Evolutionary conservation across 2,888 invertebrate genomes (phyloP).

Genomic region (Molanna angustata): DNA sequence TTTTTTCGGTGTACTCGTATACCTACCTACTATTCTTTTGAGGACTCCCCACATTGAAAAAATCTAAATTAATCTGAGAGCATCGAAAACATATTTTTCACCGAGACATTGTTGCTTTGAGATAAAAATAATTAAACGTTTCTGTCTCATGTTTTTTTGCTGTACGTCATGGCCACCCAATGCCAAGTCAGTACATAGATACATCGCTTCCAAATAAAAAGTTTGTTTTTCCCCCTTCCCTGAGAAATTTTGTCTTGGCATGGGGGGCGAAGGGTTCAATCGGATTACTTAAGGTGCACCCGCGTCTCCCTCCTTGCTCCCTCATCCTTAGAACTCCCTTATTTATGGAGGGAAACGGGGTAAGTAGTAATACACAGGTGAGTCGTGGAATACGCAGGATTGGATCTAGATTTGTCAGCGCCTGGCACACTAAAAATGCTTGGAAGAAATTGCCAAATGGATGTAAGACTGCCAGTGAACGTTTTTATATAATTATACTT

Average conservation of each 20-base stretch:
- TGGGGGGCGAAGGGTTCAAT: conserved; percentile 17
- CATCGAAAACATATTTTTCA: no score
- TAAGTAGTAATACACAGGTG: conserved; percentile 2
- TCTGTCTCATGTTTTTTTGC: no score
- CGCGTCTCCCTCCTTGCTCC: no score
- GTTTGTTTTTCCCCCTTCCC: conserved; percentile 19
- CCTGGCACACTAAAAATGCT: neutral
- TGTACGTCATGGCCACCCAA: no score
- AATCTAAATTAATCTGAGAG: no score
- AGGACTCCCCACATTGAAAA: no score
- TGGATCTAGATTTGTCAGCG: conserved; percentile 1
- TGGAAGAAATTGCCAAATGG: neutral
- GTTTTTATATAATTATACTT: no score
- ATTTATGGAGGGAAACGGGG: conserved; percentile 5
- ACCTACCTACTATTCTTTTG: no score
- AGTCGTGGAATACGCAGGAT: neutral
- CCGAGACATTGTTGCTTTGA: no score
- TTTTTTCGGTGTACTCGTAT: no score
- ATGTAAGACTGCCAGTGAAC: neutral
- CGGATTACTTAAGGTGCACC: conserved; percentile 23
- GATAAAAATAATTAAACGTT: no score
- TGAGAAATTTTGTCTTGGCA: conserved; percentile 12
- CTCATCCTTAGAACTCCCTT: conserved; percentile 12
- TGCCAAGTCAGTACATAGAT: no score
- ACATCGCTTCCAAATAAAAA: conserved; percentile 12